phyloP scores from a whole-genome alignment of 2,888 invertebrate genomes.

The Rotaria socialis region DNA sequence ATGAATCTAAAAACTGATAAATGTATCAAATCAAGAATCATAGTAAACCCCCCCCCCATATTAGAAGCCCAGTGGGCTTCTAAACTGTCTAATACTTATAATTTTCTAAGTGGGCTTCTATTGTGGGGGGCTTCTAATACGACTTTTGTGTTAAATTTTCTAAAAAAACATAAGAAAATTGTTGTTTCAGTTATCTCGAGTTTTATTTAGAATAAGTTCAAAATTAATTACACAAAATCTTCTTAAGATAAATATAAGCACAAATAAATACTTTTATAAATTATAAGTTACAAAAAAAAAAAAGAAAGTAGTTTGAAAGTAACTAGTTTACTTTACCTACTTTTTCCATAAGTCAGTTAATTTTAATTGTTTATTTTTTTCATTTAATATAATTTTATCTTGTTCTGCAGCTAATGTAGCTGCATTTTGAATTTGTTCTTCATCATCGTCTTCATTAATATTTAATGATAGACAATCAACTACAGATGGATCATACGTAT shows the following conservation, averaged over 20 bases:
- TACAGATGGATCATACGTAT: neutral
- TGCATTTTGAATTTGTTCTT: neutral
- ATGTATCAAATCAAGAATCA: no score
- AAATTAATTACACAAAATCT: neutral
- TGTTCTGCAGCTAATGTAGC: neutral
- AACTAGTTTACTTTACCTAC: neutral
- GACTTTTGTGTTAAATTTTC: neutral
- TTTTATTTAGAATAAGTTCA: neutral
- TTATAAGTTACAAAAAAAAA: neutral
- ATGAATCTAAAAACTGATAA: no score
- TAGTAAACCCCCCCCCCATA: neutral
- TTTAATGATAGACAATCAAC: neutral
- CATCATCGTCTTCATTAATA: neutral
- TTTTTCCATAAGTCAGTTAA: neutral
- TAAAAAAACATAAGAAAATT: neutral
- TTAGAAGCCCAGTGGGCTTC: neutral
- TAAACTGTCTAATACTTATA: neutral
- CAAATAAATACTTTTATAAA: neutral
- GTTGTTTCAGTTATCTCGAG: neutral
- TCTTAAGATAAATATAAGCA: neutral
- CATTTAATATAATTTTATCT: neutral
- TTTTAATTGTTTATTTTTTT: neutral
- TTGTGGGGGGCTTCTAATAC: neutral
- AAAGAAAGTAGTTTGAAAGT: neutral
- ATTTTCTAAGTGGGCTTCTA: neutral